Conservation (phyloP, 2,797 vertebrate species). For the Phoebastria nigripes region DNA sequence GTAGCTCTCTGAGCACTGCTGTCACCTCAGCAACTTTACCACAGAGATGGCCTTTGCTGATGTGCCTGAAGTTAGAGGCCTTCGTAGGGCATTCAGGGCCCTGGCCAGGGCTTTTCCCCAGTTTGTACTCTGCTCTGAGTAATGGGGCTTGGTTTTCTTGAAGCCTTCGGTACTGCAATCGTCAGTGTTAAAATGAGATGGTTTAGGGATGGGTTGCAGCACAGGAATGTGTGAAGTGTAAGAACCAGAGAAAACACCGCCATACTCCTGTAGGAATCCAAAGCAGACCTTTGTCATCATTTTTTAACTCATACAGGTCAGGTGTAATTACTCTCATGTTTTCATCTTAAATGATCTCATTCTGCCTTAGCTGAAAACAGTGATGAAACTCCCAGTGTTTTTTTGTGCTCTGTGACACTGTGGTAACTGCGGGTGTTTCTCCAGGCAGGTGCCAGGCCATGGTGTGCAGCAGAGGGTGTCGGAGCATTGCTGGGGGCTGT, state of each 20-base stretch:
- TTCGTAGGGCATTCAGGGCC: fast-evolving
- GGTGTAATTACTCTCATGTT: not conserved
- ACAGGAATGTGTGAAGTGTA: not conserved
- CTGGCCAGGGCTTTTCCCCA: fast-evolving
- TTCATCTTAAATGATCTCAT: not conserved
- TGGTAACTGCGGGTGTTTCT: not conserved
- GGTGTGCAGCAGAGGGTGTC: not conserved
- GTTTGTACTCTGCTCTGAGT: fast-evolving
- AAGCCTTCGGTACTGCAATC: fast-evolving
- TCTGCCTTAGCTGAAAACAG: not conserved
- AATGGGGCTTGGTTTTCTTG: fast-evolving
- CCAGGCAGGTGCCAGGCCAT: not conserved
- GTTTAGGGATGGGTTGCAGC: not conserved
- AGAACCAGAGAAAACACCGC: not conserved
- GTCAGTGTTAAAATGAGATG: not conserved
- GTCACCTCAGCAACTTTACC: not conserved
- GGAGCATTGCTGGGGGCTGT: not conserved
- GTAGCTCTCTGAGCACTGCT: not conserved
- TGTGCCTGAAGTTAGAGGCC: fast-evolving
- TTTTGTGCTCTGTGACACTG: not conserved
- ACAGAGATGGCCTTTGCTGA: no score
- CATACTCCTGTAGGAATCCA: not conserved
- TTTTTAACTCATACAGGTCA: not conserved
- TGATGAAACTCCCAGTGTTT: not conserved
- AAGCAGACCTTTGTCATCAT: not conserved